Evolutionary conservation across 2,888 invertebrate species (phyloP).

Genomic region (Lasioglossum figueresi): DNA sequence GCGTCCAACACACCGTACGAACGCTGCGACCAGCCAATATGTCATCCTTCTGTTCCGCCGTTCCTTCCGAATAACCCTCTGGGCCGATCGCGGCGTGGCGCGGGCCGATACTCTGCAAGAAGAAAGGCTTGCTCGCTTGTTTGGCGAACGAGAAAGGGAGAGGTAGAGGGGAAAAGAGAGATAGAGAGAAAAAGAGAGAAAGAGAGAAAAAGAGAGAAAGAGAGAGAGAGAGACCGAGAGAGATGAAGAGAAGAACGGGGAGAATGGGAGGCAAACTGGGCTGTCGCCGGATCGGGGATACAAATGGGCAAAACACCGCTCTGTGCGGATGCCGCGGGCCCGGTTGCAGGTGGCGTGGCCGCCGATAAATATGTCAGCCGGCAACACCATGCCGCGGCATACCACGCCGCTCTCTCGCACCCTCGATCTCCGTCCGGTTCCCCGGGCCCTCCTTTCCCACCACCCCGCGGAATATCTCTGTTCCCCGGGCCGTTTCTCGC

Average conservation of each 20-base stretch:
- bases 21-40: constrained; percentile 63
- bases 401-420: constrained; percentile 60
- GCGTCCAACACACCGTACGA: constrained; percentile 12
- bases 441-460: constrained; percentile 30
- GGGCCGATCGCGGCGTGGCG: constrained; percentile 23
- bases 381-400: constrained; percentile 80
- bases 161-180: neutral
- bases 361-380: constrained; percentile 84
- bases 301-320: constrained; percentile 78
- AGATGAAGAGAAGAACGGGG: neutral
- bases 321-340: constrained; percentile 80
- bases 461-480: constrained; percentile 59
- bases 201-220: too few relatives aligned
- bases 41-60: constrained; percentile 67
- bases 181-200: neutral
- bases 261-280: constrained; percentile 72
- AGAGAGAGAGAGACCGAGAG: neutral
- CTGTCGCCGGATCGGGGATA: constrained; percentile 76
- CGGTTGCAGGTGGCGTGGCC: constrained; percentile 82
- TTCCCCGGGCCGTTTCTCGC: constrained; percentile 49
- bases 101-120: constrained; percentile 32
- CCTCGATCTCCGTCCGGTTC: constrained; percentile 52
- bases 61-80: constrained; percentile 56
- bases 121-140: constrained; percentile 40
- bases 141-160: constrained; percentile 14